phyloP scores from a whole-genome alignment of 2,888 invertebrate species.

The Ennomos erosarius region DNA sequence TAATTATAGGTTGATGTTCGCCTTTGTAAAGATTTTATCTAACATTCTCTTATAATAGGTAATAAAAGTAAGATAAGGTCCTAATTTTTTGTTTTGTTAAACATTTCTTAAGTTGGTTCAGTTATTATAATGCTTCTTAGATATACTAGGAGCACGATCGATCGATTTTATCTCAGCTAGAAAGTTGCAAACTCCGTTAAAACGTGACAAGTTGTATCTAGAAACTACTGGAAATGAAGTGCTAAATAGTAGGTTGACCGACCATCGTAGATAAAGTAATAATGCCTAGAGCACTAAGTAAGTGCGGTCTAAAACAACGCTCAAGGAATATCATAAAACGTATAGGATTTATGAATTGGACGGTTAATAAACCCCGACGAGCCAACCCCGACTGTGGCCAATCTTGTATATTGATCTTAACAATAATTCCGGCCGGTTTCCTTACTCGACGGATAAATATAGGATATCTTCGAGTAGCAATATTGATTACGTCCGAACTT shows the following conservation, averaged over 20 bases:
- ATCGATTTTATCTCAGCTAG: too few relatives aligned
- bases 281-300: neutral
- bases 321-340: conserved; percentile 4
- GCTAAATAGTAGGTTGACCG: neutral
- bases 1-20: too few relatives aligned
- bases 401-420: conserved; percentile 19
- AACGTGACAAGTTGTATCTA: neutral
- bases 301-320: neutral
- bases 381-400: conserved; percentile 5
- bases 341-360: conserved; percentile 1
- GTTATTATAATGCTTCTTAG: too few relatives aligned
- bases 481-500: conserved; percentile 31
- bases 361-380: conserved; percentile 16
- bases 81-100: too few relatives aligned
- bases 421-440: conserved; percentile 25
- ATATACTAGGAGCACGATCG: too few relatives aligned
- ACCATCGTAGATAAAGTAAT: too few relatives aligned
- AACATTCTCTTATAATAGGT: too few relatives aligned
- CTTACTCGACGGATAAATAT: conserved; percentile 15
- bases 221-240: neutral
- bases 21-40: too few relatives aligned
- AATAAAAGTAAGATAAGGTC: too few relatives aligned
- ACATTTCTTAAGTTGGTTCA: too few relatives aligned
- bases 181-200: too few relatives aligned
- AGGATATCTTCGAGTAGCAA: conserved; percentile 26